A percentile compares a stretch with the other conserved stretches of the same genome.
These are phyloP conservation scores for Smittia aterrima DNA, from an alignment of 2,888 invertebrate species.

Conservation along the genomic window DNA sequence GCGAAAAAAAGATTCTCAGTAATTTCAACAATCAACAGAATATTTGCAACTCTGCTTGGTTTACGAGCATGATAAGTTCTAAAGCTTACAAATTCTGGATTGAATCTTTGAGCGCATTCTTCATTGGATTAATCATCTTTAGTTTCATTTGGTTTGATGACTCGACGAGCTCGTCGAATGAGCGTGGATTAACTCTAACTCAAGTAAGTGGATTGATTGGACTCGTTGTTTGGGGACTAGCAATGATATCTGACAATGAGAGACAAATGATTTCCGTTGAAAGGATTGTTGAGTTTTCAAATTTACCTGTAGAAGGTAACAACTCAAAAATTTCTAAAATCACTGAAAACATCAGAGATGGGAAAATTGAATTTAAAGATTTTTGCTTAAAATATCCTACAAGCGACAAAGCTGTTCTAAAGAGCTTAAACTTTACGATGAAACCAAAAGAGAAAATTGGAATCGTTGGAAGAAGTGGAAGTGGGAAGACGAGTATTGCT, in stretches of 20 bases:
- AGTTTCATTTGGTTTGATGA: too few species aligned
- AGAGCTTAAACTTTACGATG: slow-evolving; percentile 73
- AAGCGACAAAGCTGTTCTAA: slow-evolving; percentile 82
- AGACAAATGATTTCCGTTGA: slow-evolving; percentile 62
- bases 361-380: slow-evolving; percentile 75
- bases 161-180: too few species aligned
- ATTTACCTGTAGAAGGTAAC: slow-evolving; percentile 48
- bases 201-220: too few species aligned
- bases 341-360: slow-evolving; percentile 73
- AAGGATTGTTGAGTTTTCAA: slow-evolving; percentile 60
- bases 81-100: too few species aligned
- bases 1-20: slow-evolving; percentile 61
- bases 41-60: too few species aligned
- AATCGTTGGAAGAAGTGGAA: slow-evolving; percentile 86
- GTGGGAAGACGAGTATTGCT: slow-evolving; percentile 89
- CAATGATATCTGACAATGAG: slow-evolving; percentile 58
- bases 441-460: slow-evolving; percentile 85
- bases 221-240: too few species aligned
- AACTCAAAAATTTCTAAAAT: slow-evolving; percentile 44
- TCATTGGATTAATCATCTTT: too few species aligned
- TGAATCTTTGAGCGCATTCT: too few species aligned
- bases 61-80: too few species aligned
- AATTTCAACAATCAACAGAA: slow-evolving; percentile 57
- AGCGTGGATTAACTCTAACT: too few species aligned
- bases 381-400: slow-evolving; percentile 84